These are phyloP conservation scores for Xylocampa areola DNA, from an alignment of 2,888 invertebrate species.

Conservation along the genomic window DNA sequence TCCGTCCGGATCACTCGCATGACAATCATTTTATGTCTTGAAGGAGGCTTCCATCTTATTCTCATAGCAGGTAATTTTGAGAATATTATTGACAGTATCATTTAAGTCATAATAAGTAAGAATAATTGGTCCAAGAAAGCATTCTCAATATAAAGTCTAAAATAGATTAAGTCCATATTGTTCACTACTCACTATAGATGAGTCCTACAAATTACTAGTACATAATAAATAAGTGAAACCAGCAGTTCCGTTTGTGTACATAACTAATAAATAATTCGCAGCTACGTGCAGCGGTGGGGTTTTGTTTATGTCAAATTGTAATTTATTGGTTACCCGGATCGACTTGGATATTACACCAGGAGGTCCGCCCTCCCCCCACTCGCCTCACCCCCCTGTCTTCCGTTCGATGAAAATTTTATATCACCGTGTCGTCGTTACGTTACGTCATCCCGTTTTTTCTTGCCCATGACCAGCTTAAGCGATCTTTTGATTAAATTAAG, in stretches of 20 bases:
- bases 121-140: too few relatives aligned
- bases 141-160: too few relatives aligned
- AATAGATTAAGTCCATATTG: neutral
- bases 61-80: neutral
- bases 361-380: constrained; percentile 64
- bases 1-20: constrained; percentile 67
- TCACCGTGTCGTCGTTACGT: constrained; percentile 82
- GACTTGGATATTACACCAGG: constrained; percentile 85
- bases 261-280: constrained; percentile 85
- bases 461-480: constrained; percentile 84
- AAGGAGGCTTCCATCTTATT: constrained; percentile 5
- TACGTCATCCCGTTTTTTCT: constrained; percentile 87
- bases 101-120: too few relatives aligned
- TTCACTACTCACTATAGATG: neutral
- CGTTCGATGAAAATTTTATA: constrained; percentile 87
- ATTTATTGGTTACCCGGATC: constrained; percentile 86
- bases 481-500: constrained; percentile 90
- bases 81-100: neutral
- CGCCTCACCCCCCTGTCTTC: constrained; percentile 62
- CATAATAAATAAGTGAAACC: constrained; percentile 16
- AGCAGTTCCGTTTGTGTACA: constrained; percentile 53
- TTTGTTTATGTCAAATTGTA: constrained; percentile 89
- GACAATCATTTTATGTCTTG: constrained; percentile 65
- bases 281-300: constrained; percentile 81
- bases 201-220: constrained; percentile 12